Base-by-base conservation (phyloP, 2,888 invertebrate genomes). In the Ophioninae sp. region DNA sequence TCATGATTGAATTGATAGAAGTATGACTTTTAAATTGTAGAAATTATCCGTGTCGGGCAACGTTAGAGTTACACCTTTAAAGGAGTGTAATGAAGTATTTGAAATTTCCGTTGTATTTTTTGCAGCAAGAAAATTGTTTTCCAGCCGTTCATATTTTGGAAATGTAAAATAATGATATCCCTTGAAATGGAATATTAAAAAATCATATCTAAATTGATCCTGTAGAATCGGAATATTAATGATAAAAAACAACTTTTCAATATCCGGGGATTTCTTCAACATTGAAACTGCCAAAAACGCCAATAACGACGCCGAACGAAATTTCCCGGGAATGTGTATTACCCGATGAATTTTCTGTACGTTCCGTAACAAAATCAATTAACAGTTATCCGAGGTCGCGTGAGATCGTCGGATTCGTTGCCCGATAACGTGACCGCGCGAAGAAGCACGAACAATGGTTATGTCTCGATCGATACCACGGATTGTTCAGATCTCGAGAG, bases 381-480 rank as follows among this genome's bases (percentile, higher is more conserved):
- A 10, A 51, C 59, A 81, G 81, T 22, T 20, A 76, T 65, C 23
- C 69, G 20, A 20, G 58, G 44, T 65, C 81, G 81, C 9, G 39
- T 81, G 71, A 23, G 81, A 37, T 81, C 81, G 23, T 65, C 76
- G 23, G 44, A 65, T 37, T 71, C 81, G 10, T 30, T 76, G 71
- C 23, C 23, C 17, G 58, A 20, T n/a, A 59, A 51, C 1, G 37
- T 56, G 44, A 56, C 22, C 7, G 20, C 51, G 6, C 59, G 20
- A 20, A 69, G 39, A 69, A 41, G 56, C n/a, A 41, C 56, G 20
- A 75, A 56, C 8, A 64, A 58, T 41, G 13, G 20, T 56, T 63
- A 75, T 61, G 56, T 30, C 56, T 17, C 69, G 5, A 39, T 23
- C 39, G 75, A 56, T 39, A 39, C 20, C n/a, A 63, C 68, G 0